Base-by-base conservation (phyloP, 2,888 invertebrate genomes). In the Catocala nupta region DNA sequence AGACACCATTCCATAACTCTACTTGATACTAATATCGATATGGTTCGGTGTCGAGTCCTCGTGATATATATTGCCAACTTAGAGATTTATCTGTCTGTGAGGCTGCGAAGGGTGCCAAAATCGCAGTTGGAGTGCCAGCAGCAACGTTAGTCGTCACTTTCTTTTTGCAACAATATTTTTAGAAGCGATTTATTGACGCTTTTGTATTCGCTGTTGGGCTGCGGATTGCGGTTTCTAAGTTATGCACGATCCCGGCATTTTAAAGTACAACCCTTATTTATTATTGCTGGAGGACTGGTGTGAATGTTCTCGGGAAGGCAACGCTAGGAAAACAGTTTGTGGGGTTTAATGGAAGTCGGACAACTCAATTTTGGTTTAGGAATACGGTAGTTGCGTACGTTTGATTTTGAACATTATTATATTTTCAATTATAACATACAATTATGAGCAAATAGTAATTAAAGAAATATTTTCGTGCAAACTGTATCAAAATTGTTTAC, bases 51-150 rank as follows among this genome's bases (percentile, higher is more conserved):
- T 68, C 65, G 48, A 63, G 43, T 65, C 42, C 63, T 43, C 39
- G 55, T 62, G 54, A 77, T 57, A 72, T 78, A 65, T 67, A 64
- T 64, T 62, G 72, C 72, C 56, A 59, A 75, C 55, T 65, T 65
- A n/a, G 44, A 59, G 65, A 76, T 76, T 75, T 78, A 76, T 78
- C 53, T 34, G 33, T 45, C 44, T 65, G 51, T 43, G 48, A 55
- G 64, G 66, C 72, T 63, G 70, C 25, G 63, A 51, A 45, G 63
- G 48, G 76, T 78, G 78, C 76, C 76, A 76, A 68, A 65, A 65
- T 72, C 58, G 59, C 59, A 65, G 63, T 54, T 60, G 61, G 57
- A 59, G 49, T 52, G 51, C 53, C 44, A 59, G 53, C 55, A 50
- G 53, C 63, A 33, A 51, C 56, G 50, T 59, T 57, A 43, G 53